A percentile compares a stretch with the other conserved stretches of the same genome.
Conservation (phyloP, 2,797 vertebrate genomes). For the Orientallactaga sibirica region DNA sequence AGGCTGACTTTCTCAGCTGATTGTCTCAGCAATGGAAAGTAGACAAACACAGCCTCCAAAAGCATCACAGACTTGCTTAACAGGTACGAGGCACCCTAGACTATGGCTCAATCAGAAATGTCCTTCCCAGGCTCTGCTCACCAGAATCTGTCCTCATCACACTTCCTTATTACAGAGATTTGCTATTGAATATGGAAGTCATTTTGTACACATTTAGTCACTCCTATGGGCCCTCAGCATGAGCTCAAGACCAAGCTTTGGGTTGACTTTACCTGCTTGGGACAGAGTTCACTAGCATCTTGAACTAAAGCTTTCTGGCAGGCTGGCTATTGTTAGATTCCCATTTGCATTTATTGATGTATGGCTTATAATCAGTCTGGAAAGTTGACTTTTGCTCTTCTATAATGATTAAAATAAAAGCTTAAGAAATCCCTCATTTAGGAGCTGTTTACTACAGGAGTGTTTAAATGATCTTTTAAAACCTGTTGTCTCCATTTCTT, state of each 20-base stretch:
- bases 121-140: not conserved
- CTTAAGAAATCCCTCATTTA: slow-evolving; percentile 7
- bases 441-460: not conserved
- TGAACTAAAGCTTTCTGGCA: not conserved
- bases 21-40: not conserved
- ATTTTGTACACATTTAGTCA: not conserved
- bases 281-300: not conserved
- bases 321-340: not conserved
- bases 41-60: not conserved
- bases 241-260: not conserved
- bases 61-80: not conserved
- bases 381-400: not conserved
- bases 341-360: not conserved
- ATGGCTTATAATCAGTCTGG: not conserved
- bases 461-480: not conserved
- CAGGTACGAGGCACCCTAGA: not conserved
- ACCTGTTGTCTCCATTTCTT: not conserved
- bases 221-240: not conserved
- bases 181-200: not conserved
- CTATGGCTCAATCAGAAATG: not conserved
- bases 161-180: not conserved
- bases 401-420: not conserved
- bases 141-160: not conserved
- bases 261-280: not conserved
- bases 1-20: no score